A percentile compares a stretch with the other conserved stretches of the same genome.
Conservation (phyloP, 2,888 invertebrate genomes). For the Monopis laevigella region DNA sequence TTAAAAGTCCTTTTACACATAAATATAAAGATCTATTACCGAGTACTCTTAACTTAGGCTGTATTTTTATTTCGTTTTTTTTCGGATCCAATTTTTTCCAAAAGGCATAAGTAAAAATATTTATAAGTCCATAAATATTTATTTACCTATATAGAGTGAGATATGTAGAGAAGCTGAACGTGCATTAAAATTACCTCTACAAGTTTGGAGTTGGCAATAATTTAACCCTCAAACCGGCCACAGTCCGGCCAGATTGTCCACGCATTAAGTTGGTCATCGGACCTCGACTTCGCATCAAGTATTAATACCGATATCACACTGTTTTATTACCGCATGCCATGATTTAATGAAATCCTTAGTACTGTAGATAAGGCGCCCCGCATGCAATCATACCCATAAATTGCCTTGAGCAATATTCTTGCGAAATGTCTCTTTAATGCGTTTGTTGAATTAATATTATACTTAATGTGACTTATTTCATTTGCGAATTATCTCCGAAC, state of each 20-base stretch:
- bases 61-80: too few species aligned
- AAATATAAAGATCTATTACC: too few species aligned
- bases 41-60: too few species aligned
- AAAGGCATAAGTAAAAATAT: too few species aligned
- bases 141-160: too few species aligned
- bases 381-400: slow-evolving; percentile 34
- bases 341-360: slow-evolving; percentile 67
- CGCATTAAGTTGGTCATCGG: slow-evolving; percentile 58
- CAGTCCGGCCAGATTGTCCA: slow-evolving; percentile 28
- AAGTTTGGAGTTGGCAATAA: background rate
- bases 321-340: slow-evolving; percentile 58
- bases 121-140: too few species aligned
- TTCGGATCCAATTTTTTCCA: too few species aligned
- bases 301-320: slow-evolving; percentile 60
- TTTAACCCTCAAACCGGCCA: slow-evolving; percentile 28
- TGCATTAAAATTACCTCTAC: slow-evolving; percentile 6
- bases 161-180: too few species aligned
- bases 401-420: slow-evolving; percentile 44
- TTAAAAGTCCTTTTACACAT: too few species aligned
- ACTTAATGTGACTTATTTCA: slow-evolving; percentile 6
- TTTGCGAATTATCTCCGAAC: too few species aligned
- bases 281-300: slow-evolving; percentile 20
- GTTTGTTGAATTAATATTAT: slow-evolving; percentile 3
- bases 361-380: slow-evolving; percentile 50
- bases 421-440: slow-evolving; percentile 10